phyloP scores from a whole-genome alignment of 1,140 invertebrate genomes.

The Eupristina koningsbergeri region DNA sequence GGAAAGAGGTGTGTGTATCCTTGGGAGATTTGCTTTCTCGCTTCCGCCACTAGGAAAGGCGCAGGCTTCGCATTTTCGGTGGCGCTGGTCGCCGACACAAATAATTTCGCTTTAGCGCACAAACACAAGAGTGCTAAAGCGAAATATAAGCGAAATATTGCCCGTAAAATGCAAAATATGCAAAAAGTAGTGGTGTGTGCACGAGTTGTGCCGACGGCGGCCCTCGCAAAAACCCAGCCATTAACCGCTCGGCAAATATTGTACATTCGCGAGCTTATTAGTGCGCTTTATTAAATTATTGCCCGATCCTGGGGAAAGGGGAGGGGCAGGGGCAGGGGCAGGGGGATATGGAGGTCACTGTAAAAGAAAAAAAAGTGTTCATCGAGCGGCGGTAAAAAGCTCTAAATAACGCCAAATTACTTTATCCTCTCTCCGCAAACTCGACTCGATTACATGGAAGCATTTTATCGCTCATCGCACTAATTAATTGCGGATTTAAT shows the following conservation, averaged over 20 bases:
- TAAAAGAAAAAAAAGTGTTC: background rate
- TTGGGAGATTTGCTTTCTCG: background rate
- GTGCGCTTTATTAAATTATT: background rate
- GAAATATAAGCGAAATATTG: constrained; percentile 9
- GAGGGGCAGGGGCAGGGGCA: too few relatives aligned
- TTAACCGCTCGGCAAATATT: constrained; percentile 2
- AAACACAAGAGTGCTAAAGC: background rate
- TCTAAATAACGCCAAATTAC: background rate
- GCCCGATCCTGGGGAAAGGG: too few relatives aligned
- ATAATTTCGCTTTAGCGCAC: background rate
- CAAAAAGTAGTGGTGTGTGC: background rate
- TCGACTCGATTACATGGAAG: too few relatives aligned
- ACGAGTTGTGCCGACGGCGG: background rate
- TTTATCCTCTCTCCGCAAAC: background rate
- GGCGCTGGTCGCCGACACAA: constrained; percentile 11
- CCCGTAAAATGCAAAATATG: constrained; percentile 4
- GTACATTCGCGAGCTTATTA: background rate
- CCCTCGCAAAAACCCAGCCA: background rate
- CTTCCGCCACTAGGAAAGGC: background rate
- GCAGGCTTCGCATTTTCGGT: background rate
- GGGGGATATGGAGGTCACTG: too few relatives aligned
- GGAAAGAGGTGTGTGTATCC: background rate
- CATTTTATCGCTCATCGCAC: too few relatives aligned
- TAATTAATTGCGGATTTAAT: background rate
- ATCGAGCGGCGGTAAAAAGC: background rate